Percentiles rank a stretch among this genome's conserved stretches.
Conservation (phyloP, 2,797 vertebrate species). For the Esox lucius region DNA sequence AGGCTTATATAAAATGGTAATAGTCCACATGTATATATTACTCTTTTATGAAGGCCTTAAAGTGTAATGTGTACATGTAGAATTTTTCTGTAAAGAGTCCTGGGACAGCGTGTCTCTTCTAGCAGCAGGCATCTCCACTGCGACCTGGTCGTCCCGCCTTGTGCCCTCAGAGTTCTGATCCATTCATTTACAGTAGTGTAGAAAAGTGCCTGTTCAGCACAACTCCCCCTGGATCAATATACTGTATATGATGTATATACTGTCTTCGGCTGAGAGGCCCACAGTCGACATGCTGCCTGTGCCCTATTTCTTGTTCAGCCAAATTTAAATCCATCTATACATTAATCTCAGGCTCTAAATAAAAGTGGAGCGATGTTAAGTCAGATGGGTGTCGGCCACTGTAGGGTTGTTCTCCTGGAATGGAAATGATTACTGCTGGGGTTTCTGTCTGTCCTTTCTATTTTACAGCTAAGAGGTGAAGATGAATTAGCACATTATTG, state of each 20-base stretch:
- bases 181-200: not conserved
- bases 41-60: too few species aligned
- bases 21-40: too few species aligned
- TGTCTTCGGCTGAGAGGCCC: not conserved
- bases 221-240: not conserved
- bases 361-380: slow-evolving; percentile 25
- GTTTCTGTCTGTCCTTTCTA: slow-evolving; percentile 21
- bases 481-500: slow-evolving; percentile 23
- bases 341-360: slow-evolving; percentile 35
- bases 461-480: not conserved
- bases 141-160: too few species aligned
- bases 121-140: too few species aligned
- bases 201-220: slow-evolving; percentile 20
- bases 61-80: too few species aligned
- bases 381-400: slow-evolving; percentile 20
- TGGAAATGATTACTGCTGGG: slow-evolving; percentile 29
- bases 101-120: not conserved
- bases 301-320: slow-evolving; percentile 9
- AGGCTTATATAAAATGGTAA: too few species aligned
- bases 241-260: slow-evolving; percentile 1
- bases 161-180: not conserved
- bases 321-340: slow-evolving; percentile 29
- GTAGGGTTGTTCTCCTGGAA: slow-evolving; percentile 29
- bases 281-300: slow-evolving; percentile 13
- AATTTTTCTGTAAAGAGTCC: not conserved